A percentile compares a stretch with the other conserved stretches of the same genome.
Conservation (phyloP, 1,140 invertebrate species). For the Leptonema lineaticorne region DNA sequence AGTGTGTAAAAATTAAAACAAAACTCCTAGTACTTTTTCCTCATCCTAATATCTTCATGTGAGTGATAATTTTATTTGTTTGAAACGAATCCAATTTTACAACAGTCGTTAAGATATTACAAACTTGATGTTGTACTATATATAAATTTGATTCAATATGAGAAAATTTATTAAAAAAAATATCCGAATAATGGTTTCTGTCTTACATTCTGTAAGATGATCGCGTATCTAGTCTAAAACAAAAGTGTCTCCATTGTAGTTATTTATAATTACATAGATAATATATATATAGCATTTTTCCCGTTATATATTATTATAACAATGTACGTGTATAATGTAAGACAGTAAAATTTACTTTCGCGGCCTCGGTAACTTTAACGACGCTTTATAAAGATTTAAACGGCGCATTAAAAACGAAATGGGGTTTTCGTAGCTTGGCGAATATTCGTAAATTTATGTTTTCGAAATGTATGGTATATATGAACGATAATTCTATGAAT, state of each 20-base stretch:
- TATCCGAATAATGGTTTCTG: too few relatives aligned
- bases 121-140: too few relatives aligned
- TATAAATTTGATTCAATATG: too few relatives aligned
- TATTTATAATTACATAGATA: not conserved
- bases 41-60: not conserved
- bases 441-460: not conserved
- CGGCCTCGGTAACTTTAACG: not conserved
- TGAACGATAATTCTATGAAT: not conserved
- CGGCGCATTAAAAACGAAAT: constrained; percentile 9
- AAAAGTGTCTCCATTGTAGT: too few relatives aligned
- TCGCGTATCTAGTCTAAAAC: too few relatives aligned
- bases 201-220: too few relatives aligned
- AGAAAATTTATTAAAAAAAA: too few relatives aligned
- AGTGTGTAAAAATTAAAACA: too few relatives aligned
- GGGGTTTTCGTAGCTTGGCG: not conserved
- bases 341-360: constrained; percentile 5
- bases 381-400: constrained; percentile 17
- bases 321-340: not conserved
- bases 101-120: too few relatives aligned
- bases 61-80: not conserved
- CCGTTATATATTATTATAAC: not conserved
- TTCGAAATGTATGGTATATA: not conserved
- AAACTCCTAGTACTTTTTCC: not conserved
- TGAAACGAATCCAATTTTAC: not conserved
- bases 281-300: not conserved